Base-by-base conservation (phyloP, 2,113 vertebrate genomes). In the Passer montanus region DNA sequence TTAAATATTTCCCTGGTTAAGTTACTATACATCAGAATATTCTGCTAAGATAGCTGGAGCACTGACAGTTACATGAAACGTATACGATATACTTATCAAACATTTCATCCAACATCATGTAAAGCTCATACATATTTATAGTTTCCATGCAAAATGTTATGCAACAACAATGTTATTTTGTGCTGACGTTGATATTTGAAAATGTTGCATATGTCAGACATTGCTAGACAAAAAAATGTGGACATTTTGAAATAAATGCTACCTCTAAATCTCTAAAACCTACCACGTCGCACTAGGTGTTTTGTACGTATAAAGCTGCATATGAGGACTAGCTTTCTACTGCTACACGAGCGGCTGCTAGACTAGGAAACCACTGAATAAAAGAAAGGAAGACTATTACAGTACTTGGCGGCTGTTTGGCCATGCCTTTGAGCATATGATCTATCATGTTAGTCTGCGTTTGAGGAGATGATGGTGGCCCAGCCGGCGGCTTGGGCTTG, bases 81-180 rank as follows among this genome's bases (percentile, higher is more conserved):
- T 95, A 97, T 97, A 98, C 87, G 90, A 92, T 97, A 95, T 97
- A 97, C 95, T 98, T 96, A 97, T 95, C 95, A 97, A 98, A 98
- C 96, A 97, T 97, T 97, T 98, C 97, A 98, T 98, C 98, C 96
- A 97, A 98, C 96, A 97, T 97, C 96, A 96, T 97, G 95, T 96
- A 97, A 98, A 98, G 97, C 98, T 98, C 97, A 98, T 98, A 98
- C 97, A 98, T 98, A 98, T 96, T 98, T 98, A 98, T 98, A 98
- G 94, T 98, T 92, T 94, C 98, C 99, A 99, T 99, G 99, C 99
- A 99, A 97, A 98, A 99, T 98, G 98, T 98, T 98, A 98, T 98
- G 98, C 98, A 98, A 97, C 97, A 98, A 98, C 97, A 97, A 98
- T 98, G 97, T 98, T 98, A 98, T 98, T 98, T 98, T 98, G 98